Conservation (phyloP, 1,140 invertebrate genomes). For the Planococcus citri region DNA sequence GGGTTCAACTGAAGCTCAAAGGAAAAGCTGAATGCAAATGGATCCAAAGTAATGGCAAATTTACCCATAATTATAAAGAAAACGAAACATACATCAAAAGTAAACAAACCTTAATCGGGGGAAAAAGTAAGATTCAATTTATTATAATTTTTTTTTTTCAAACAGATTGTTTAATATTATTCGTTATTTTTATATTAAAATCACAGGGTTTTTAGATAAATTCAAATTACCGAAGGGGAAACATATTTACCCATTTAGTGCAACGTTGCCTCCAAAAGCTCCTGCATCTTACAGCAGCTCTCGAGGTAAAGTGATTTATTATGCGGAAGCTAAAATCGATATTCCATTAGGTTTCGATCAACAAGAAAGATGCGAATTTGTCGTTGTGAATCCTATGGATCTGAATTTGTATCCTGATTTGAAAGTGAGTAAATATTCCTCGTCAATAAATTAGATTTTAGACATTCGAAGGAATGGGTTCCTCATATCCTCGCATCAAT, state of each 20-base stretch:
- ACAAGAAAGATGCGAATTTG: slow-evolving; percentile 70
- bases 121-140: slow-evolving; percentile 24
- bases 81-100: slow-evolving; percentile 56
- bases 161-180: no score
- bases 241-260: slow-evolving; percentile 57
- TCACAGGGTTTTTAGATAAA: no score
- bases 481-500: no score
- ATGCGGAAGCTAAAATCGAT: slow-evolving; percentile 67
- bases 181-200: no score
- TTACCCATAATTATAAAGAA: slow-evolving; percentile 41
- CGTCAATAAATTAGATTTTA: background rate
- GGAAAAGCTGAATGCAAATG: no score
- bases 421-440: slow-evolving; percentile 14
- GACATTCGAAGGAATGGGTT: no score
- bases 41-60: slow-evolving; percentile 46
- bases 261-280: slow-evolving; percentile 48
- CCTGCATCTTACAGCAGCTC: slow-evolving; percentile 75
- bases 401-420: slow-evolving; percentile 50
- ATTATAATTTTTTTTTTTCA: background rate
- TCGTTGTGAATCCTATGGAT: slow-evolving; percentile 70
- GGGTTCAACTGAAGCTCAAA: no score
- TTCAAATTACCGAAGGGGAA: slow-evolving; percentile 53
- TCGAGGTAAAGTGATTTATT: slow-evolving; percentile 67
- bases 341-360: slow-evolving; percentile 81
- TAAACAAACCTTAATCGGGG: slow-evolving; percentile 46